phyloP scores from a whole-genome alignment of 2,797 vertebrate species.

The Fringilla coelebs region DNA sequence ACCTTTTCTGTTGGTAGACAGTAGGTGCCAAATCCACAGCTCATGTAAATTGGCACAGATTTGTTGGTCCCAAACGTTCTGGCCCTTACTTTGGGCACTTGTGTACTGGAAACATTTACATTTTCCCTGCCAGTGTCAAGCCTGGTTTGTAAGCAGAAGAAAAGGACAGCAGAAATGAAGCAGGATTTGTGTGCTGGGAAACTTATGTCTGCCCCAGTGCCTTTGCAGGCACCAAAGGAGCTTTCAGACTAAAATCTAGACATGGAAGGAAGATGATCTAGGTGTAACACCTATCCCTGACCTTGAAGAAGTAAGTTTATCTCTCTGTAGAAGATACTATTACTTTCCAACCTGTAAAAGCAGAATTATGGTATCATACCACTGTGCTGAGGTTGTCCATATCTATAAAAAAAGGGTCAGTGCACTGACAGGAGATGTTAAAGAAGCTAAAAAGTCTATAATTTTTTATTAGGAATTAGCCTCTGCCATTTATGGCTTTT shows the following conservation, averaged over 20 bases:
- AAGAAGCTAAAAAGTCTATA: neutral
- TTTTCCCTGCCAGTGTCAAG: neutral
- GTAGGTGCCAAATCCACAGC: neutral
- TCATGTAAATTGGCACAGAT: neutral
- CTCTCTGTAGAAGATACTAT: neutral
- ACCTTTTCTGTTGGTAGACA: neutral
- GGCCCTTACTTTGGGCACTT: neutral
- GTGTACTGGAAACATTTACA: neutral
- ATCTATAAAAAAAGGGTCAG: neutral
- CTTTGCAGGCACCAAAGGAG: neutral
- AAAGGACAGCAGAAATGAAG: neutral
- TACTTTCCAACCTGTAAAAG: neutral
- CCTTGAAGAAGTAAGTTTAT: neutral
- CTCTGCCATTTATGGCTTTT: conserved; percentile 25
- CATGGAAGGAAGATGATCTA: neutral
- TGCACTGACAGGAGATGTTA: neutral
- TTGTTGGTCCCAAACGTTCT: neutral
- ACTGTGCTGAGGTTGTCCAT: neutral
- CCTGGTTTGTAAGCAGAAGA: conserved; percentile 7
- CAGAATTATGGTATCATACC: neutral
- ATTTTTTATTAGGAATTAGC: conserved; percentile 43
- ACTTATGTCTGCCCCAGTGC: neutral
- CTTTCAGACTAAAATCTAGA: neutral
- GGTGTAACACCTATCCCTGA: neutral
- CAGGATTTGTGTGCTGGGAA: neutral